phyloP scores from a whole-genome alignment of 1,140 invertebrate species.

The Brachionus angularis region DNA sequence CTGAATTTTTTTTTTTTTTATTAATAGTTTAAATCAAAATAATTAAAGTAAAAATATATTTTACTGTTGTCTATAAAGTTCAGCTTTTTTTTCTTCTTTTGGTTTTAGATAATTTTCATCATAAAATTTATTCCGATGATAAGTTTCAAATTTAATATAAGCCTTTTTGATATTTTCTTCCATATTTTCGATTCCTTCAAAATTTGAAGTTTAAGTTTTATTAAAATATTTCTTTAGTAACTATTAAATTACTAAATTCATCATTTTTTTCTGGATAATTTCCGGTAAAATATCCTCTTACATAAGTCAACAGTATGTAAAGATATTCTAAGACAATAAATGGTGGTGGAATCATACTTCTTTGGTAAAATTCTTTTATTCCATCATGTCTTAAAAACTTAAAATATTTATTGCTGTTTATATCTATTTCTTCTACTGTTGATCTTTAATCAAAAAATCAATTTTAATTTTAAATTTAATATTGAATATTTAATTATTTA shows the following conservation, averaged over 20 bases:
- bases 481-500: not conserved
- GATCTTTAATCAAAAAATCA: slow-evolving; percentile 22
- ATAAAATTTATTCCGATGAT: slow-evolving; percentile 10
- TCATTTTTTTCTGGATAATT: slow-evolving; percentile 7
- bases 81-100: not conserved
- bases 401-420: slow-evolving; percentile 34
- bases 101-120: not conserved
- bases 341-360: slow-evolving; percentile 15
- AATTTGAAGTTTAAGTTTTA: not conserved
- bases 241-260: not conserved
- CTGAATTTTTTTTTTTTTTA: not conserved
- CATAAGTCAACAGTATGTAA: not conserved
- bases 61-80: not conserved
- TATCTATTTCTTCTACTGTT: slow-evolving; percentile 39
- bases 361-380: slow-evolving; percentile 36
- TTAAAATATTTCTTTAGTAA: not conserved
- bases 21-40: not conserved
- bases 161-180: slow-evolving; percentile 13
- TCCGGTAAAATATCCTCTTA: slow-evolving; percentile 24
- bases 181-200: slow-evolving; percentile 1
- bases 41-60: not conserved
- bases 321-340: slow-evolving; percentile 32
- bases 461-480: not conserved
- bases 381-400: slow-evolving; percentile 17
- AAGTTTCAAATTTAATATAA: slow-evolving; percentile 44